These are phyloP conservation scores for Furcula furcula DNA, from an alignment of 2,888 invertebrate species.

Conservation along the genomic window DNA sequence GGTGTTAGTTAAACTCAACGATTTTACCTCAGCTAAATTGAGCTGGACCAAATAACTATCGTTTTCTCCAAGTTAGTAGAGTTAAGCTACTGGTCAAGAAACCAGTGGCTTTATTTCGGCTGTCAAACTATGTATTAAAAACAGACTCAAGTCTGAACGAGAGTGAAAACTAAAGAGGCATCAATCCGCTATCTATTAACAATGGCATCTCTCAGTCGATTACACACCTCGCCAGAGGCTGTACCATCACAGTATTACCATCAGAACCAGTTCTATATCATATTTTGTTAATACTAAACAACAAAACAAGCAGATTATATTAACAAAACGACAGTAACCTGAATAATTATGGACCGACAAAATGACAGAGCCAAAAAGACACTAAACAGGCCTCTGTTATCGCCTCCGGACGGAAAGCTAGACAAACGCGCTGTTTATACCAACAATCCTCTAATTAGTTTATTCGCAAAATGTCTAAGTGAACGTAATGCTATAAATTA, in stretches of 20 bases:
- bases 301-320: constrained; percentile 18
- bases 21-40: too few species aligned
- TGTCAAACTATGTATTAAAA: too few species aligned
- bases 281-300: constrained; percentile 14
- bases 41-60: too few species aligned
- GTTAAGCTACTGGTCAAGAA: too few species aligned
- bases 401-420: constrained; percentile 2
- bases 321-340: constrained; percentile 15
- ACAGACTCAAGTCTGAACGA: too few species aligned
- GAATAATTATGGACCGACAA: constrained; percentile 5
- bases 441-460: constrained; percentile 14
- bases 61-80: too few species aligned
- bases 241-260: constrained; percentile 5
- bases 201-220: too few species aligned
- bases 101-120: too few species aligned
- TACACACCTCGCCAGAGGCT: not conserved
- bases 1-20: too few species aligned
- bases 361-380: constrained; percentile 3
- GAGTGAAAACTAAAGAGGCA: too few species aligned
- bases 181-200: too few species aligned
- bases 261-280: constrained; percentile 11
- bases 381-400: constrained; percentile 2
- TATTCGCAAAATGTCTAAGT: constrained; percentile 4
- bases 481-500: constrained; percentile 9
- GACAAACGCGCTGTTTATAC: constrained; percentile 16